Percentiles rank a stretch among this genome's conserved stretches.
Evolutionary conservation across 2,888 invertebrate species (phyloP).

Genomic region (Unio pictorum): DNA sequence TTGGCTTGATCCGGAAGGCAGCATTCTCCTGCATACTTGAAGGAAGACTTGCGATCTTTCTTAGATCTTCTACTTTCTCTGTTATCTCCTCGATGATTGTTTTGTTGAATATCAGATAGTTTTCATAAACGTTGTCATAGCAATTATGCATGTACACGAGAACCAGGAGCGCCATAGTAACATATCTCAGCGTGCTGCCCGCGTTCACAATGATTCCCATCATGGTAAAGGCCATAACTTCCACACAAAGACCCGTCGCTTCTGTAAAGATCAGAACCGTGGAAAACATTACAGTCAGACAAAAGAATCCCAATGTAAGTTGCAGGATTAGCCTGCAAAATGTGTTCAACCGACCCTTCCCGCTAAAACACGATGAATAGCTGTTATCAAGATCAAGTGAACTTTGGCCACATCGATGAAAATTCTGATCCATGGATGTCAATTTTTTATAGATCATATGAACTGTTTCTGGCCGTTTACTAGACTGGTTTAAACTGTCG

Average conservation of each 20-base stretch:
- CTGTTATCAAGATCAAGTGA: slow-evolving; percentile 30
- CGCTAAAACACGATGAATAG: slow-evolving; percentile 40
- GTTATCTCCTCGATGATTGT: slow-evolving; percentile 65
- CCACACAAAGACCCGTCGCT: slow-evolving; percentile 60
- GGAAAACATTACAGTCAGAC: slow-evolving; percentile 52
- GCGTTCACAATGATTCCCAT: slow-evolving; percentile 69
- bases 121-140: slow-evolving; percentile 69
- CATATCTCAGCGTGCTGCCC: slow-evolving; percentile 61
- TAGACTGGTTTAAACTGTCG: slow-evolving; percentile 25
- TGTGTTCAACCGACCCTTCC: slow-evolving; percentile 31
- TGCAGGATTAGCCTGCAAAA: slow-evolving; percentile 35
- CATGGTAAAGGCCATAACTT: slow-evolving; percentile 66
- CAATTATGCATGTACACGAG: slow-evolving; percentile 68
- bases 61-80: slow-evolving; percentile 62
- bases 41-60: slow-evolving; percentile 59
- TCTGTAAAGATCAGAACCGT: slow-evolving; percentile 63
- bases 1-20: slow-evolving; percentile 60
- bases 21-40: slow-evolving; percentile 63
- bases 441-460: slow-evolving; percentile 41
- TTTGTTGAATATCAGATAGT: slow-evolving; percentile 67
- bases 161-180: slow-evolving; percentile 64
- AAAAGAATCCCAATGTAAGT: slow-evolving; percentile 44
- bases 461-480: slow-evolving; percentile 33
- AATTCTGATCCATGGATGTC: slow-evolving; percentile 43
- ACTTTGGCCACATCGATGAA: slow-evolving; percentile 27